Evolutionary conservation across 2,797 vertebrate species (phyloP), one percentile per base, ranked within the genome.

Genomic region (Pantherophis alleghaniensis): DNA sequence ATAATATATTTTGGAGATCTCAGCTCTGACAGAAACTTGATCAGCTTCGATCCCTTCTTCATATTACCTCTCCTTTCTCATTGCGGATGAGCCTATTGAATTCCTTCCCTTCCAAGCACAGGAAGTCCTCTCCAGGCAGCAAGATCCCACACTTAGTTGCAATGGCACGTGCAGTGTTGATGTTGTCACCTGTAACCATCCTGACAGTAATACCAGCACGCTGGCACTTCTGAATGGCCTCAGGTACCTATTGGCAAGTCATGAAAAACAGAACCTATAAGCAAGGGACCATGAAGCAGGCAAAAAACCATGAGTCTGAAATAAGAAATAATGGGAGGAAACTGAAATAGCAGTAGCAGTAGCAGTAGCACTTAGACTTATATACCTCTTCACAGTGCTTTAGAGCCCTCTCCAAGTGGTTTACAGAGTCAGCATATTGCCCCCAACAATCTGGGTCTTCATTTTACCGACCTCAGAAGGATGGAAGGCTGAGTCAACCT

Each of bases 141-240:
- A 99, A 96, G 96, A 99, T 99, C 95, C 99, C 99, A 79, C 99
- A 99, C 96, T 99, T 99, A 95, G 98, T 98, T 91, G 99, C 99
- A 0, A 99, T 99, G 97, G 99, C 99, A 0, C 99, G 98, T 37
- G 99, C 99, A 0, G 99, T 99, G 97, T 99, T 99, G 97, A 99
- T 98, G 96, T 99, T 99, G 98, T 99, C 99, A 47, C 99, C 99
- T 0, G 99, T 99, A 92, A 99, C 99, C 99, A 99, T 99, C 12
- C 99, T 98, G 2, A 99, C 99, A 0, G 99, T 99, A 96, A 99
- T 99, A 20, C 99, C 99, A 0, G 99, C 99, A 3, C 97, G 98
- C 96, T 99, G 99, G 96, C 99, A 99, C 96, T 99, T 99, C 2
- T 96, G 0, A 66, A 99, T 99, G 57, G 99, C 99, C 0, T 98